These are phyloP conservation scores for Anguilla obscura DNA, from an alignment of 2,797 vertebrate genomes.

Conservation along the genomic window DNA sequence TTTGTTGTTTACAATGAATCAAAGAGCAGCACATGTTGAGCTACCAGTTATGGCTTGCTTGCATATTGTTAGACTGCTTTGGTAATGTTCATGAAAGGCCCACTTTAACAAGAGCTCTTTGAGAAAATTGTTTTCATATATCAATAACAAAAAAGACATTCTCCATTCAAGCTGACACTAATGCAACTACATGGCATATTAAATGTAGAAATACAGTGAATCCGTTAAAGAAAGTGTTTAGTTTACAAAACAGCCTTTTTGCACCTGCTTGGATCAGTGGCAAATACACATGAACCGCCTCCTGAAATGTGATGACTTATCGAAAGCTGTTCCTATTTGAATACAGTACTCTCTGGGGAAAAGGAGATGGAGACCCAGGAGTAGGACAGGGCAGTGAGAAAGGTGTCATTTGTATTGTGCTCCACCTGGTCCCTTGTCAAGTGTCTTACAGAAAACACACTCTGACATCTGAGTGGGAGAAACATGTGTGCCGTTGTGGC, in stretches of 20 bases:
- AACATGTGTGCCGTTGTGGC: slow-evolving; percentile 62
- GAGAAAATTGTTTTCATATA: background rate
- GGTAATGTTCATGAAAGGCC: background rate
- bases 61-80: background rate
- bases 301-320: slow-evolving; percentile 26
- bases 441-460: slow-evolving; percentile 49
- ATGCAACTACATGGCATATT: slow-evolving; percentile 3
- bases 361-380: slow-evolving; percentile 48
- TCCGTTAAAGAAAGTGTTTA: slow-evolving; percentile 20
- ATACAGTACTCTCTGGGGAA: slow-evolving; percentile 69
- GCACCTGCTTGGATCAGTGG: background rate
- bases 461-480: slow-evolving; percentile 53
- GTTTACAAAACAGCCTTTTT: slow-evolving; percentile 16
- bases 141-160: background rate
- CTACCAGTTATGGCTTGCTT: background rate
- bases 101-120: background rate
- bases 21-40: background rate
- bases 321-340: slow-evolving; percentile 64
- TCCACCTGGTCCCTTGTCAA: slow-evolving; percentile 74
- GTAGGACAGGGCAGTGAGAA: slow-evolving; percentile 46
- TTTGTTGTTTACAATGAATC: background rate
- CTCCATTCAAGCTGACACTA: background rate
- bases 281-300: background rate
- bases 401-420: slow-evolving; percentile 70
- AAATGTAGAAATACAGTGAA: slow-evolving; percentile 15